Conservation (phyloP, 1,140 invertebrate genomes). For the Drosophila hydei region DNA sequence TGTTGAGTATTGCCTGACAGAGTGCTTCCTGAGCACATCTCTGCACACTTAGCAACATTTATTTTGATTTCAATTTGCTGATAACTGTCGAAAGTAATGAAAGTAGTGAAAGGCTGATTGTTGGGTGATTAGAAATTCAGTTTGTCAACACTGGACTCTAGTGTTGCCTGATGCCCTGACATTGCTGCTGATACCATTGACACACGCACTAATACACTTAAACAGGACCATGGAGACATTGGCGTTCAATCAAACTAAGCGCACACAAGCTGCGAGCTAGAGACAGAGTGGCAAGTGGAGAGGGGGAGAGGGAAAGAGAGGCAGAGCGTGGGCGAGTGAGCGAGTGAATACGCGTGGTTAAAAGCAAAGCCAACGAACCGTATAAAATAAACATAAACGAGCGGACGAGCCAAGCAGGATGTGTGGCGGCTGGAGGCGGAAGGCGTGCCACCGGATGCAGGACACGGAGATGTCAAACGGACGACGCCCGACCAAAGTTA, state of each 20-base stretch:
- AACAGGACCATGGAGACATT: conserved; percentile 1
- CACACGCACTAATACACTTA: conserved; percentile 11
- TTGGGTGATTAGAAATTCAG: background rate
- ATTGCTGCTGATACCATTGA: conserved; percentile 40
- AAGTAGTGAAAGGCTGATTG: no score
- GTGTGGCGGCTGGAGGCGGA: background rate
- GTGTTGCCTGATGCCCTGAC: conserved; percentile 65
- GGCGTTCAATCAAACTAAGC: conserved; percentile 58
- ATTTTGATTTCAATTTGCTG: background rate
- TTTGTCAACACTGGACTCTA: conserved; percentile 20
- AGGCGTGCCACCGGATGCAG: conserved; percentile 32
- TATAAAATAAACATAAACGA: conserved; percentile 69
- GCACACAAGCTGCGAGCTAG: conserved; percentile 57
- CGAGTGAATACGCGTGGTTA: conserved; percentile 22
- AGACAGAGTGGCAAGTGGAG: background rate
- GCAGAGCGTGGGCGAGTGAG: background rate
- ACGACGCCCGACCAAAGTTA: conserved; percentile 49
- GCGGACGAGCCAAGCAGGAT: conserved; percentile 28
- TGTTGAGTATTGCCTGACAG: no score
- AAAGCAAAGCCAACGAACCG: conserved; percentile 69
- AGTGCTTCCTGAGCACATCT: no score
- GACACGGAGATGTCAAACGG: conserved; percentile 38
- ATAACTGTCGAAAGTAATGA: background rate
- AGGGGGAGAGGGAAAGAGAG: background rate
- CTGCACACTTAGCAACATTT: no score